A percentile compares a stretch with the other conserved stretches of the same genome.
phyloP scores from a whole-genome alignment of 2,888 invertebrate species.

The Caenorhabditis sp. region DNA sequence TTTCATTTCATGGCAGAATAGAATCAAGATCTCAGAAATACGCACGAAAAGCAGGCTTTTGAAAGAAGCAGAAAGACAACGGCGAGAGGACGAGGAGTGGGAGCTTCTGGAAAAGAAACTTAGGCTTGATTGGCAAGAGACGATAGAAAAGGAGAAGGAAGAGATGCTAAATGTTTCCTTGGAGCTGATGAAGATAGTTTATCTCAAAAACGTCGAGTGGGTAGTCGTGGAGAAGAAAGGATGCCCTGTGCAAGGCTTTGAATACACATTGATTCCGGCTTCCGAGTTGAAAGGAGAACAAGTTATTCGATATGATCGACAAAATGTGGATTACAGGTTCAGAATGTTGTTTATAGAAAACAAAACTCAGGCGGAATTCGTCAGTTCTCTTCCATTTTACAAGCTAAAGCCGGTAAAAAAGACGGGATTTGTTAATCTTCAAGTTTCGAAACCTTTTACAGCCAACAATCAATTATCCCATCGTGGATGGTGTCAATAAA shows the following conservation, averaged over 20 bases:
- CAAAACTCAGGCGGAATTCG: neutral
- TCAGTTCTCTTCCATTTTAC: constrained; percentile 23
- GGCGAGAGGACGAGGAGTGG: neutral
- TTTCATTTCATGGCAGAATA: neutral
- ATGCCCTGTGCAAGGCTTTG: constrained; percentile 18
- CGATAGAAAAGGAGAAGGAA: neutral
- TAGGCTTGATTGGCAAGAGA: neutral
- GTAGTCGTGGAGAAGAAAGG: constrained; percentile 36
- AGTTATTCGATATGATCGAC: constrained; percentile 14
- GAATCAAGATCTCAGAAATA: too few relatives aligned
- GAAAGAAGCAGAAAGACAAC: neutral
- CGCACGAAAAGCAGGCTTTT: too few relatives aligned
- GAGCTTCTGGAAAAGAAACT: neutral
- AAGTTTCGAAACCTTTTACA: too few relatives aligned
- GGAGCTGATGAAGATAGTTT: neutral
- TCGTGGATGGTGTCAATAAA: neutral
- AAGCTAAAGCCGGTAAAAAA: constrained; percentile 45
- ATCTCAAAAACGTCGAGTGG: constrained; percentile 14
- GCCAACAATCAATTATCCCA: constrained; percentile 35
- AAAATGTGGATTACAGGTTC: constrained; percentile 9
- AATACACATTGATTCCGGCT: constrained; percentile 26
- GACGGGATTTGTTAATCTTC: too few relatives aligned
- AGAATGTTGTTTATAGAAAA: constrained; percentile 26
- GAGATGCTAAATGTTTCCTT: neutral
- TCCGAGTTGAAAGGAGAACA: constrained; percentile 5